Percentiles rank a stretch among this genome's conserved stretches.
These are phyloP conservation scores for Galerucella nymphaeae DNA, from an alignment of 2,888 invertebrate genomes.

Conservation along the genomic window DNA sequence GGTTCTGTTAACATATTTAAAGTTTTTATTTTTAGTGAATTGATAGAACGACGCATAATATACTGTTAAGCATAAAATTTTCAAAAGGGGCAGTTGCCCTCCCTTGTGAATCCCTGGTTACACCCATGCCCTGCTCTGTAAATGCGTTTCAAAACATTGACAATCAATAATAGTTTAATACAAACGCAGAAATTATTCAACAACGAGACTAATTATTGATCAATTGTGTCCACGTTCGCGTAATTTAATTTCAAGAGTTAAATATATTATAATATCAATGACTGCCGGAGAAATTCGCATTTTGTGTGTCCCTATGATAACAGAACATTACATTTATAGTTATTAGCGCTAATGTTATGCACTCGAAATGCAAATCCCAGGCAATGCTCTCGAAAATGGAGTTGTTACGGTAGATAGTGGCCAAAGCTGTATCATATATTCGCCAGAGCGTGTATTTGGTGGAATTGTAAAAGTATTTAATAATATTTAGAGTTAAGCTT, in stretches of 20 bases:
- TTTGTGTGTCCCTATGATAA: slow-evolving; percentile 16
- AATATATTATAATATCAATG: slow-evolving; percentile 11
- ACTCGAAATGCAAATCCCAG: slow-evolving; percentile 13
- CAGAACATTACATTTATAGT: slow-evolving; percentile 12
- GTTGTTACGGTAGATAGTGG: neutral
- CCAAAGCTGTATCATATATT: neutral
- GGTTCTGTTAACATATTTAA: too few relatives aligned
- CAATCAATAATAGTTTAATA: neutral
- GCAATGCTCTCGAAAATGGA: slow-evolving; percentile 5
- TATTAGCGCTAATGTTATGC: slow-evolving; percentile 16
- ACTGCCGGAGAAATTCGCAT: neutral
- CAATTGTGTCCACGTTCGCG: neutral
- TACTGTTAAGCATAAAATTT: too few relatives aligned
- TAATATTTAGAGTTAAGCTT: too few relatives aligned
- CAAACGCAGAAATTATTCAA: neutral
- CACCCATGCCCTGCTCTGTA: too few relatives aligned
- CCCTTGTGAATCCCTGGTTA: too few relatives aligned
- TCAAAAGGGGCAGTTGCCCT: too few relatives aligned
- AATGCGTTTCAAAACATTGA: neutral
- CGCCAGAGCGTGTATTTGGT: neutral
- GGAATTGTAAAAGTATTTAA: too few relatives aligned
- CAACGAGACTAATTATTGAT: neutral
- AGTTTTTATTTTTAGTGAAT: too few relatives aligned
- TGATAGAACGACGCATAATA: too few relatives aligned
- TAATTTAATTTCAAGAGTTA: slow-evolving; percentile 14